Percentiles rank a stretch among this genome's conserved stretches.
These are phyloP conservation scores for Brachyptera putata DNA, from an alignment of 2,888 invertebrate species.

Conservation along the genomic window DNA sequence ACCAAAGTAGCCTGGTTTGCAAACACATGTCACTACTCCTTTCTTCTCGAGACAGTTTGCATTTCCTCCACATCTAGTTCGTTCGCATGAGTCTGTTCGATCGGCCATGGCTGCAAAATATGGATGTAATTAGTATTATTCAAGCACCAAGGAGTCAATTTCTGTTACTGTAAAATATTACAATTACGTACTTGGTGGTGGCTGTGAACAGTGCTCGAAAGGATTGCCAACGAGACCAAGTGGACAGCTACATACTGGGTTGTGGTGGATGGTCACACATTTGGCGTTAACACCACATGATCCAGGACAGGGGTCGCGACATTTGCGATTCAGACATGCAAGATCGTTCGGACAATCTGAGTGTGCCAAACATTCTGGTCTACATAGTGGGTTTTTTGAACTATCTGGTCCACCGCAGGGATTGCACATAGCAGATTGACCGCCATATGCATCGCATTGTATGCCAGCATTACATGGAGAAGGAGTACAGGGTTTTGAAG, in stretches of 20 bases:
- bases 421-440: slow-evolving; percentile 74
- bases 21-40: slow-evolving; percentile 65
- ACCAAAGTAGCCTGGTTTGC: slow-evolving; percentile 70
- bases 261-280: slow-evolving; percentile 66
- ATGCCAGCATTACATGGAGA: slow-evolving; percentile 70
- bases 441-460: slow-evolving; percentile 65
- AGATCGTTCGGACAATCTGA: slow-evolving; percentile 74
- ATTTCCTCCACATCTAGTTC: slow-evolving; percentile 68
- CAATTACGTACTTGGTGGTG: slow-evolving; percentile 51
- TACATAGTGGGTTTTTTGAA: slow-evolving; percentile 65
- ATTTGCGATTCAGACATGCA: slow-evolving; percentile 69
- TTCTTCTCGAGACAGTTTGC: slow-evolving; percentile 62
- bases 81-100: slow-evolving; percentile 57
- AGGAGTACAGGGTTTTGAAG: slow-evolving; percentile 59
- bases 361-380: slow-evolving; percentile 77
- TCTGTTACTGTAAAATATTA: background rate
- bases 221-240: slow-evolving; percentile 68
- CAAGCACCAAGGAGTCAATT: background rate
- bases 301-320: slow-evolving; percentile 73
- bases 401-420: slow-evolving; percentile 67
- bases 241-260: slow-evolving; percentile 68
- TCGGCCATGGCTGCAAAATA: slow-evolving; percentile 44
- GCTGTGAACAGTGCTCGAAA: slow-evolving; percentile 66
- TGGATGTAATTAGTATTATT: background rate
- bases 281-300: slow-evolving; percentile 71